Conservation (phyloP, 1,140 invertebrate species). For the Hydropsyche tenuis region DNA sequence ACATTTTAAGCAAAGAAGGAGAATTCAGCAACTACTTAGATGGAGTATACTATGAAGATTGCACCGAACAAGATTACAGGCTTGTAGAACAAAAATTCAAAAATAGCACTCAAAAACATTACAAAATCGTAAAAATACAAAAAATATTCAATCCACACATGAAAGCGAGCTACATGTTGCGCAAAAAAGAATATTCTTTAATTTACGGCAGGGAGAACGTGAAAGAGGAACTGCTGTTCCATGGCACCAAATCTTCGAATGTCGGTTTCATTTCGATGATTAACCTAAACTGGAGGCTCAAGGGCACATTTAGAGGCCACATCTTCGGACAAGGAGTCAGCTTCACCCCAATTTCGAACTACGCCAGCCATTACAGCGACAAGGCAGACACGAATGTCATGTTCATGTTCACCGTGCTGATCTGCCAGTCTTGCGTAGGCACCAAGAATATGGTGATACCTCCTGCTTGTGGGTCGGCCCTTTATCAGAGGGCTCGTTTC, state of each 20-base stretch:
- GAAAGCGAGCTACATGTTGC: neutral
- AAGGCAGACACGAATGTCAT: conserved; percentile 44
- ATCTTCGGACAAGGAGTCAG: conserved; percentile 51
- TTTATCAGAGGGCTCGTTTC: conserved; percentile 15
- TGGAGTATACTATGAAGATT: neutral
- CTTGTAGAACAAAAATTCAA: neutral
- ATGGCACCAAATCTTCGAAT: conserved; percentile 37
- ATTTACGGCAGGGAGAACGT: conserved; percentile 43
- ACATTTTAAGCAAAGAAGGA: too few relatives aligned
- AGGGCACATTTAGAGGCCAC: conserved; percentile 48
- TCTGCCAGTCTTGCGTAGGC: neutral
- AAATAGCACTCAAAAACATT: conserved; percentile 1
- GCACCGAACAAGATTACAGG: neutral
- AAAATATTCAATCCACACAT: conserved; percentile 10
- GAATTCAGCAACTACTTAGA: too few relatives aligned
- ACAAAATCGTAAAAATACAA: neutral
- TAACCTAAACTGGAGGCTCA: conserved; percentile 52
- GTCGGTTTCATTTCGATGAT: conserved; percentile 47
- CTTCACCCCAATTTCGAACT: conserved; percentile 50
- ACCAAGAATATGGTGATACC: conserved; percentile 2
- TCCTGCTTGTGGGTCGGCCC: neutral
- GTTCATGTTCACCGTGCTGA: conserved; percentile 28
- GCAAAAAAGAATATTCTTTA: conserved; percentile 31
- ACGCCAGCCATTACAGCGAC: conserved; percentile 51
- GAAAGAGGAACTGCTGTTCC: conserved; percentile 10